Percentiles rank a stretch among this genome's conserved stretches.
phyloP scores from a whole-genome alignment of 1,140 invertebrate genomes.

The Carcinoscorpius rotundicauda region DNA sequence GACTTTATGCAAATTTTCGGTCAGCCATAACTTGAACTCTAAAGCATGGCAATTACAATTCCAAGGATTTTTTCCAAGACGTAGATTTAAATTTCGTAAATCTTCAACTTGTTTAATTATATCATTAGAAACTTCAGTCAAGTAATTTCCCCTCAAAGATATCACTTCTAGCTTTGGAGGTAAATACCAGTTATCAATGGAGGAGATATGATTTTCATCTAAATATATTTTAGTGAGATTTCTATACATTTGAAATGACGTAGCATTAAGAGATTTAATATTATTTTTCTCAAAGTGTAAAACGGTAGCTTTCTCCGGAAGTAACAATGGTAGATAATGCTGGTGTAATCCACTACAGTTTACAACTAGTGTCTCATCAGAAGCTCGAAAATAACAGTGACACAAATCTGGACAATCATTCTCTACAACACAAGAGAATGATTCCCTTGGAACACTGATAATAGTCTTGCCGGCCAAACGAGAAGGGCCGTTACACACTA shows the following conservation, averaged over 20 bases:
- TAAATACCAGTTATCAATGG: conserved; percentile 2
- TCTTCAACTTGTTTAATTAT: neutral
- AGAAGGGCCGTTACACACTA: conserved; percentile 32
- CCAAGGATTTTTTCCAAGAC: conserved; percentile 4
- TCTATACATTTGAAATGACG: neutral
- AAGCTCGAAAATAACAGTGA: conserved; percentile 8
- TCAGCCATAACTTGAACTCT: conserved; percentile 6
- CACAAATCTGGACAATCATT: conserved; percentile 10
- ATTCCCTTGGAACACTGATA: conserved; percentile 15
- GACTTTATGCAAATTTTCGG: too few relatives aligned
- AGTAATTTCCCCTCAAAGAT: conserved; percentile 6
- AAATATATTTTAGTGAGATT: conserved; percentile 1
- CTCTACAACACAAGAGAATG: conserved; percentile 7
- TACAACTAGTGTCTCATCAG: conserved; percentile 7
- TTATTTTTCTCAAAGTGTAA: conserved; percentile 12
- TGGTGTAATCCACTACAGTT: conserved; percentile 5
- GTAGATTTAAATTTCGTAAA: conserved; percentile 1
- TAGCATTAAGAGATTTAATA: neutral
- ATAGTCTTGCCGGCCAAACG: conserved; percentile 19
- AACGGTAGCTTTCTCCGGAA: neutral
- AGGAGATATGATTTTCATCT: conserved; percentile 3
- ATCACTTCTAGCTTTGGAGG: conserved; percentile 6
- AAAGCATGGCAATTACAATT: conserved; percentile 7
- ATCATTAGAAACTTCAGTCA: neutral
- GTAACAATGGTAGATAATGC: neutral